A percentile compares a stretch with the other conserved stretches of the same genome.
Conservation (phyloP, 2,797 vertebrate species). For the Zalophus californianus region DNA sequence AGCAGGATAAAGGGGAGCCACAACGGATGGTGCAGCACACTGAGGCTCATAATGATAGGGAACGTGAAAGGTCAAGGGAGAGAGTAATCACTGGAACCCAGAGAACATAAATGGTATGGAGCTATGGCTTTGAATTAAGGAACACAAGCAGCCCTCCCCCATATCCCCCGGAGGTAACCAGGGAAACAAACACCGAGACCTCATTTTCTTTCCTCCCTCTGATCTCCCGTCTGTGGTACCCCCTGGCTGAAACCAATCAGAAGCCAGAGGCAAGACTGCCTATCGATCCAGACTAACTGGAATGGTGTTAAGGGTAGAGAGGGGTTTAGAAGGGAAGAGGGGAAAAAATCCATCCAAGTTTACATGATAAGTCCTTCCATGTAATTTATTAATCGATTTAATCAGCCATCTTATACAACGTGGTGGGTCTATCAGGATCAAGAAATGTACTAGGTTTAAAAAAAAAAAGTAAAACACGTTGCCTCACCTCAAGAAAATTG, state of each 20-base stretch:
- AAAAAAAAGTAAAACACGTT: neutral
- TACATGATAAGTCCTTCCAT: neutral
- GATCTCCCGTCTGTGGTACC: neutral
- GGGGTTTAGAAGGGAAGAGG: neutral
- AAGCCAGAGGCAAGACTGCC: neutral
- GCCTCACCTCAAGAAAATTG: neutral
- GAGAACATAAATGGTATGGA: neutral
- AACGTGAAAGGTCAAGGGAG: neutral
- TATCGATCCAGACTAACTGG: no score
- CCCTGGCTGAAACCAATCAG: neutral
- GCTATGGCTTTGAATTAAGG: neutral
- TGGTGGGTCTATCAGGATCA: neutral
- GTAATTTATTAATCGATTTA: neutral
- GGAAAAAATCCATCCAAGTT: neutral
- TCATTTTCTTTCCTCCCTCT: neutral
- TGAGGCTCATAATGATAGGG: neutral
- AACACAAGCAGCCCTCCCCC: neutral
- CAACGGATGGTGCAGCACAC: no score
- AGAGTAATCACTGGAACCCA: neutral
- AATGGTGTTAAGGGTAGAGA: neutral
- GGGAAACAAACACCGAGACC: neutral
- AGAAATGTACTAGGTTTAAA: neutral
- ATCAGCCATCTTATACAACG: neutral
- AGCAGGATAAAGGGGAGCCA: neutral
- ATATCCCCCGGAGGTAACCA: neutral